phyloP scores from a whole-genome alignment of 2,797 vertebrate species.

The Acrossocheilus fasciatus region DNA sequence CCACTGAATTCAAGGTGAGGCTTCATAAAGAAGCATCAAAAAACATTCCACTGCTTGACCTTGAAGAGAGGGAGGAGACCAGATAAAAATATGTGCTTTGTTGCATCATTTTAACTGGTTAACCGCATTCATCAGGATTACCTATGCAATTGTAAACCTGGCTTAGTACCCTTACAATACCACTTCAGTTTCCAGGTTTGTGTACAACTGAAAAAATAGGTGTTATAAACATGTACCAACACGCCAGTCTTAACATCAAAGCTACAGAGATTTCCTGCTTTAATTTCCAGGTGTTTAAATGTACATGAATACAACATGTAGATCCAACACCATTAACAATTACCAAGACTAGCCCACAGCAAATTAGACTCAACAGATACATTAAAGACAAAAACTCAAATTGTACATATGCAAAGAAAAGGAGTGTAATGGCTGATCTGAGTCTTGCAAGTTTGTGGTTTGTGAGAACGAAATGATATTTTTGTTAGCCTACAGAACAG shows the following conservation, averaged over 20 bases:
- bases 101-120: background rate
- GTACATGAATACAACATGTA: slow-evolving; percentile 28
- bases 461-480: slow-evolving; percentile 8
- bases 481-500: slow-evolving; percentile 41
- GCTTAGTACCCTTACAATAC: background rate
- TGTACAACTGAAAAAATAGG: background rate
- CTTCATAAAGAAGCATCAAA: slow-evolving; percentile 21
- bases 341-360: background rate
- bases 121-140: background rate
- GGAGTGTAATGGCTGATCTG: slow-evolving; percentile 8
- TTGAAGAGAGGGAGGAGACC: slow-evolving; percentile 16
- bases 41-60: slow-evolving; percentile 18
- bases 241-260: background rate
- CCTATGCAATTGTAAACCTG: background rate
- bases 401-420: background rate
- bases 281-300: slow-evolving; percentile 41
- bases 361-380: background rate
- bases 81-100: background rate
- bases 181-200: background rate
- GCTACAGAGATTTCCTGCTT: slow-evolving; percentile 34
- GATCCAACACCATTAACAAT: slow-evolving; percentile 17
- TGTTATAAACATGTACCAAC: background rate
- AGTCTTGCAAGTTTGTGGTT: slow-evolving; percentile 31
- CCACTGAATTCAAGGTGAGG: slow-evolving; percentile 20
- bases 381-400: background rate